A percentile compares a stretch with the other conserved stretches of the same genome.
These are phyloP conservation scores for Drosophila siamana DNA, from an alignment of 2,888 invertebrate species.

Conservation along the genomic window DNA sequence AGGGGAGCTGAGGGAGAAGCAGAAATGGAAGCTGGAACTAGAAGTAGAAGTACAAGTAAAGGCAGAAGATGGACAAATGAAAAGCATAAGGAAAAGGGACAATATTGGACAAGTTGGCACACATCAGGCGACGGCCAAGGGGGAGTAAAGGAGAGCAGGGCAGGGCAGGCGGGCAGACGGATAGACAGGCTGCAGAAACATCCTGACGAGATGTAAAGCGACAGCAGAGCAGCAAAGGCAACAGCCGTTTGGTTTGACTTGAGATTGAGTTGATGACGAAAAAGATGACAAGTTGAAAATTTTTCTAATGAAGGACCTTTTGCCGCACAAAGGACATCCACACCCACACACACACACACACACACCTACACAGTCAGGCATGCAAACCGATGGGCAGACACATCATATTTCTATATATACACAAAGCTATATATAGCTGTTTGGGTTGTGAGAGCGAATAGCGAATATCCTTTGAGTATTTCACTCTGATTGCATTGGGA, in stretches of 20 bases:
- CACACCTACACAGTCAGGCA: conserved; percentile 5
- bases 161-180: conserved; percentile 5
- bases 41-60: conserved; percentile 49
- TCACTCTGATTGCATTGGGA: conserved; percentile 13
- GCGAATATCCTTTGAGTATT: conserved; percentile 9
- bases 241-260: conserved; percentile 77
- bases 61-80: conserved; percentile 76
- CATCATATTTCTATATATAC: conserved; percentile 27
- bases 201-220: conserved; percentile 73
- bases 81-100: conserved; percentile 79
- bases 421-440: conserved; percentile 3
- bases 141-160: background rate
- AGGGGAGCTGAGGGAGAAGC: conserved; percentile 26
- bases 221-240: conserved; percentile 64
- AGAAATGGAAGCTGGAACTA: conserved; percentile 25
- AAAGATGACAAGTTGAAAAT: conserved; percentile 82
- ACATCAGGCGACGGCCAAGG: conserved; percentile 55
- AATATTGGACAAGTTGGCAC: conserved; percentile 76
- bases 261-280: conserved; percentile 81
- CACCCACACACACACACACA: conserved; percentile 25
- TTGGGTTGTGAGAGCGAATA: conserved; percentile 8
- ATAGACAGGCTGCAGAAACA: conserved; percentile 33
- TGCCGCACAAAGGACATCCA: conserved; percentile 67
- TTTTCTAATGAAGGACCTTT: conserved; percentile 82
- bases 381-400: conserved; percentile 46